phyloP scores from a whole-genome alignment of 2,113 vertebrate genomes.

The Sturnira hondurensis region DNA sequence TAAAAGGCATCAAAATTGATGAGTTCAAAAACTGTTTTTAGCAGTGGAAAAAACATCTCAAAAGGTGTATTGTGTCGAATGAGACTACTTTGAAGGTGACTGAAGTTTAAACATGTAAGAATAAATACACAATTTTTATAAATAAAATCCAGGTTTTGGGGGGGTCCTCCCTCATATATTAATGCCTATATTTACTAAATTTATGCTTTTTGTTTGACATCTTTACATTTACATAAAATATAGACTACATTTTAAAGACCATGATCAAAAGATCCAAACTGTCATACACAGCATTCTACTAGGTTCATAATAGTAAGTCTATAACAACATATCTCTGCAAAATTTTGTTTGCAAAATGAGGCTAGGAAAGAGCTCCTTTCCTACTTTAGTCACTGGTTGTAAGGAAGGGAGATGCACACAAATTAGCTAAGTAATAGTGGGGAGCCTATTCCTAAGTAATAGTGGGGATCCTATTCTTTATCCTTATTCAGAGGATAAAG shows the following conservation, averaged over 20 bases:
- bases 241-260: background rate
- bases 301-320: background rate
- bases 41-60: no score
- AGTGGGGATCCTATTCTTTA: no score
- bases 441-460: background rate
- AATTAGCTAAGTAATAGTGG: background rate
- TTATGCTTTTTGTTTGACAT: background rate
- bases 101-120: no score
- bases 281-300: background rate
- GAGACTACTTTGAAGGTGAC: no score
- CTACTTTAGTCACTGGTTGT: background rate
- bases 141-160: no score
- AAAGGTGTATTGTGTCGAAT: no score
- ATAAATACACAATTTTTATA: no score
- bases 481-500: constrained; percentile 11
- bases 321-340: background rate
- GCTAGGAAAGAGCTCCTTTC: background rate
- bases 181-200: background rate
- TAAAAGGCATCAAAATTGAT: no score
- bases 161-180: background rate
- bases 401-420: background rate
- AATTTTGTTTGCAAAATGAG: background rate
- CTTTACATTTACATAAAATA: background rate
- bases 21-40: no score
- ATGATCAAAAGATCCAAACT: background rate